These are phyloP conservation scores for Noctua janthe DNA, from an alignment of 2,888 invertebrate genomes.

Conservation along the genomic window DNA sequence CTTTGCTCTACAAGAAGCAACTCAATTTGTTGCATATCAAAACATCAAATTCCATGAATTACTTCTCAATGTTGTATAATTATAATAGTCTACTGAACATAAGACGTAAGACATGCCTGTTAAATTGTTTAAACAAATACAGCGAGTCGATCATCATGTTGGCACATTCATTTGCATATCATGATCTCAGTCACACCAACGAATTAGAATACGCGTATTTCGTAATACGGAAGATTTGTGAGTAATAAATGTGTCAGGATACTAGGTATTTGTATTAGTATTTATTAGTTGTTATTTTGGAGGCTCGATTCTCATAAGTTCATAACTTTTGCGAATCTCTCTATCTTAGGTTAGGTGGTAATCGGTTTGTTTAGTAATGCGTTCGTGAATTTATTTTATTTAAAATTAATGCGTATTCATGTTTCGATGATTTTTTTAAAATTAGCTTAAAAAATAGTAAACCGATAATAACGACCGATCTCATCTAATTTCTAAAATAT, in stretches of 20 bases:
- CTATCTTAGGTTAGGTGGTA: no score
- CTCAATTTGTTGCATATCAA: neutral
- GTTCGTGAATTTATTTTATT: neutral
- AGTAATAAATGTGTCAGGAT: slow-evolving; percentile 6
- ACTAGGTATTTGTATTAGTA: slow-evolving; percentile 2
- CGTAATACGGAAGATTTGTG: slow-evolving; percentile 32
- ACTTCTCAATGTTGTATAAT: slow-evolving; percentile 36
- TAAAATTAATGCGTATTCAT: no score
- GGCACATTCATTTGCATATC: slow-evolving; percentile 38
- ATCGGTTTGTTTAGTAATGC: neutral
- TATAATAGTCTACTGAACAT: neutral
- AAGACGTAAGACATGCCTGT: slow-evolving; percentile 19
- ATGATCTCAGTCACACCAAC: slow-evolving; percentile 45
- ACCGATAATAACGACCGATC: neutral
- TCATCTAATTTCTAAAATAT: neutral
- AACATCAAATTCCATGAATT: neutral
- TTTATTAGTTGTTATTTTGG: neutral
- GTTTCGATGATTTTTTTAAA: neutral
- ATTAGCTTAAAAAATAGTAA: neutral
- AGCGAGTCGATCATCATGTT: slow-evolving; percentile 38
- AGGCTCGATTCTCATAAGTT: neutral
- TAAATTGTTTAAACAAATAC: slow-evolving; percentile 59
- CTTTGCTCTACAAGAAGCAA: no score
- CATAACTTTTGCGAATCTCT: neutral
- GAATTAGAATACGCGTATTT: slow-evolving; percentile 41